These are phyloP conservation scores for Drosophila phalerata DNA, from an alignment of 2,888 invertebrate species.

Conservation along the genomic window DNA sequence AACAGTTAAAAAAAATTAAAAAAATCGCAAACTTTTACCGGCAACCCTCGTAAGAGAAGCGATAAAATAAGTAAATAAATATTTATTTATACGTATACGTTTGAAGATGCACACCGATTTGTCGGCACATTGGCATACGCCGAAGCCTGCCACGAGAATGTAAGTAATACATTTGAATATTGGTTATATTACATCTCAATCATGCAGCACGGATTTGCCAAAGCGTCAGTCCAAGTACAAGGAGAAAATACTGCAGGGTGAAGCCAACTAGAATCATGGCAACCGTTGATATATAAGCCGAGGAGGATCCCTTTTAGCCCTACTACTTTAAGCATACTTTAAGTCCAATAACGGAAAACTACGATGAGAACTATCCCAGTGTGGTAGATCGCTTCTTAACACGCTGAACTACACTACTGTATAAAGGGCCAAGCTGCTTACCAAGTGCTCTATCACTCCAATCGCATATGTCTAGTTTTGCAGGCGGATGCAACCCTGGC, in stretches of 20 bases:
- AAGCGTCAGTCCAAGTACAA: constrained; percentile 84
- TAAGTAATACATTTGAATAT: constrained; percentile 81
- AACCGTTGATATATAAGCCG: constrained; percentile 9
- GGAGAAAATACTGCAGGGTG: constrained; percentile 41
- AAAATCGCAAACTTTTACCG: too few species aligned
- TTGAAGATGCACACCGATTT: constrained; percentile 90
- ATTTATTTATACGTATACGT: constrained; percentile 5
- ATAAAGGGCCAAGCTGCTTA: constrained; percentile 86
- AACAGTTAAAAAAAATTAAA: too few species aligned
- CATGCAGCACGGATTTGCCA: constrained; percentile 88
- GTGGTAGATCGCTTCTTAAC: constrained; percentile 92
- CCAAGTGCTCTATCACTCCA: constrained; percentile 93
- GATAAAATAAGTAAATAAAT: constrained; percentile 31
- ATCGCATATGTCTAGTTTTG: constrained; percentile 92
- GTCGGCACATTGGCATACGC: constrained; percentile 90
- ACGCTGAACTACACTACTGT: constrained; percentile 89
- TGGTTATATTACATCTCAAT: not conserved
- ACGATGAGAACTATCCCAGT: constrained; percentile 87
- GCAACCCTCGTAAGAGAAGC: constrained; percentile 56
- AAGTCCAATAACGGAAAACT: constrained; percentile 88
- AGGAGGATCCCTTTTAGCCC: constrained; percentile 63
- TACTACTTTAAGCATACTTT: constrained; percentile 83
- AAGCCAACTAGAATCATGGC: constrained; percentile 52
- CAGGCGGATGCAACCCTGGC: constrained; percentile 91
- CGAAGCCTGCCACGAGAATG: constrained; percentile 90